Evolutionary conservation across 2,888 invertebrate genomes (phyloP).

Genomic region (Lasioglossum figueresi): DNA sequence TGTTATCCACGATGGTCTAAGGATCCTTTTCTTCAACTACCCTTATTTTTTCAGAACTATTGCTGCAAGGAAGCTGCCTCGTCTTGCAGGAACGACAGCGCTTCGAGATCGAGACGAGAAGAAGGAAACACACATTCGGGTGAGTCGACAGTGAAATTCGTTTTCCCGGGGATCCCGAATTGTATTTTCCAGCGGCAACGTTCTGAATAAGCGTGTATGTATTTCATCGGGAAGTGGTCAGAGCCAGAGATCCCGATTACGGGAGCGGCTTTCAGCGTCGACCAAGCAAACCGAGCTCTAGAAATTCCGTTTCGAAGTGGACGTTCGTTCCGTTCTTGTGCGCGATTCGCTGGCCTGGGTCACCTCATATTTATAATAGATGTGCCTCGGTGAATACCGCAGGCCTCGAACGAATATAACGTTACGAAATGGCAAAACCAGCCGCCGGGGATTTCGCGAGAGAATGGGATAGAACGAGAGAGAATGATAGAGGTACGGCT

Average conservation of each 20-base stretch:
- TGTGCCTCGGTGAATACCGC: conserved; percentile 19
- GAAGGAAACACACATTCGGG: not conserved
- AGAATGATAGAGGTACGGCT: conserved; percentile 26
- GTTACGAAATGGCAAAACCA: conserved; percentile 49
- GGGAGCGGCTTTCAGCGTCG: not conserved
- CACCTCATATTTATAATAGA: conserved; percentile 29
- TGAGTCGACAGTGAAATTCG: not conserved
- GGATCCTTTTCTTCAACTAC: not conserved
- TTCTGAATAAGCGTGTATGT: not conserved
- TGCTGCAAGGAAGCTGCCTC: not conserved
- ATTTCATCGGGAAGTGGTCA: not conserved
- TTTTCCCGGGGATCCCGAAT: not conserved
- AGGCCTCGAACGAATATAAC: conserved; percentile 35
- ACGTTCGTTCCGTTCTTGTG: conserved; percentile 11
- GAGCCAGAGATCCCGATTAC: conserved; percentile 7
- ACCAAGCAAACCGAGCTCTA: not conserved
- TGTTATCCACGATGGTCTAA: not conserved
- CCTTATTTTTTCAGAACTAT: no score
- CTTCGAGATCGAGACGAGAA: not conserved
- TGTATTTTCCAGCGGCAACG: not conserved
- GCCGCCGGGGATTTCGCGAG: conserved; percentile 35
- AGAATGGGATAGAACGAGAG: not conserved
- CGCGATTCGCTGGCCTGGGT: conserved; percentile 10
- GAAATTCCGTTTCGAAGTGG: conserved; percentile 26
- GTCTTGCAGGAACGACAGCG: no score